phyloP scores from a whole-genome alignment of 2,797 vertebrate genomes.

The Molossus molossus region DNA sequence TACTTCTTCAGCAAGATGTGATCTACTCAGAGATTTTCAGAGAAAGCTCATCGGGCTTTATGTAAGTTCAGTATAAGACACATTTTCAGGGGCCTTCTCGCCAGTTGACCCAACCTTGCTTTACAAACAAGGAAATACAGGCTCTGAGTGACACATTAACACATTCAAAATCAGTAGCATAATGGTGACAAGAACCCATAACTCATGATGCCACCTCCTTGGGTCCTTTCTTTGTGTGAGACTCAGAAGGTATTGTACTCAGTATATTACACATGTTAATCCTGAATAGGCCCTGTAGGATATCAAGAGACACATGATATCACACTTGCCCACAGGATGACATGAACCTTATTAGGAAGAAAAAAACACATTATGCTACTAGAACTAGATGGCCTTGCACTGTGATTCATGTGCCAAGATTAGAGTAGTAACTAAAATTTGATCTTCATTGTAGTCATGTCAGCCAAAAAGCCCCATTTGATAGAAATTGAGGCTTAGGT shows the following conservation, averaged over 20 bases:
- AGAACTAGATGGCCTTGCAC: background rate
- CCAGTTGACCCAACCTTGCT: background rate
- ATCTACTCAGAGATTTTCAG: constrained; percentile 17
- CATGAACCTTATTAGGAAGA: background rate
- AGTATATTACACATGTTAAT: background rate
- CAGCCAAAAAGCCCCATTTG: background rate
- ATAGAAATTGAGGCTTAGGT: background rate
- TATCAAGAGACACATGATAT: background rate
- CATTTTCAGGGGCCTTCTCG: background rate
- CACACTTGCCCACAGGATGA: background rate
- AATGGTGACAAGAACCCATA: background rate
- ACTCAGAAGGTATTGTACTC: background rate
- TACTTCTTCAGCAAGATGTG: background rate
- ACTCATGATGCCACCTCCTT: background rate
- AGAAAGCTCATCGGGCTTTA: background rate
- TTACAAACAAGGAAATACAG: background rate
- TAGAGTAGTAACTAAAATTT: background rate
- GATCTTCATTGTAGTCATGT: background rate
- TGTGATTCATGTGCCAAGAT: background rate
- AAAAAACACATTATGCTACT: background rate
- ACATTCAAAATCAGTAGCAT: background rate
- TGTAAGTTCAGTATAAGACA: background rate
- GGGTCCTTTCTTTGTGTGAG: background rate
- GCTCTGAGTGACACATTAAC: background rate
- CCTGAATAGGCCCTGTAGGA: background rate